A percentile compares a stretch with the other conserved stretches of the same genome.
phyloP scores from a whole-genome alignment of 2,113 vertebrate genomes.

The Phyllostomus hastatus region DNA sequence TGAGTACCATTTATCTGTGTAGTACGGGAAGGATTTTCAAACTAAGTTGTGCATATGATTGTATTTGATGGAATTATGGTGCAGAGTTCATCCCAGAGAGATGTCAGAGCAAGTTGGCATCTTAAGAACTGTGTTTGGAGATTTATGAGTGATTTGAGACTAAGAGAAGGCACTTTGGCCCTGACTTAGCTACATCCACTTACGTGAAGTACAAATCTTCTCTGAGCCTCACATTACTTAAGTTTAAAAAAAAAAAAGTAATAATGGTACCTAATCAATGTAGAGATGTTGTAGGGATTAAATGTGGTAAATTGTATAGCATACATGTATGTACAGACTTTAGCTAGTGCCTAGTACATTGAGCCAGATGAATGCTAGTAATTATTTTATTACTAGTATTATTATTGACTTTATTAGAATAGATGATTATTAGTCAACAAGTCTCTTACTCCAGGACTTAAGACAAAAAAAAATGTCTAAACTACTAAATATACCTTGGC shows the following conservation, averaged over 20 bases:
- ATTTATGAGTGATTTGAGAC: neutral
- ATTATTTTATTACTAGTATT: neutral
- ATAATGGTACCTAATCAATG: neutral
- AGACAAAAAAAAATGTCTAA: neutral
- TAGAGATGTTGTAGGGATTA: neutral
- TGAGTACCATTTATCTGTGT: neutral
- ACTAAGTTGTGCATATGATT: neutral
- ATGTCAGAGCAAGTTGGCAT: neutral
- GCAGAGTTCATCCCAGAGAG: neutral
- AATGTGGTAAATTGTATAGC: neutral
- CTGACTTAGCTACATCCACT: neutral
- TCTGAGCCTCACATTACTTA: neutral
- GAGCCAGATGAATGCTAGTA: neutral
- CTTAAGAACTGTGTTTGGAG: neutral
- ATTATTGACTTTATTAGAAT: neutral
- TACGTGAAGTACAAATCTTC: neutral
- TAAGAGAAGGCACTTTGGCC: neutral
- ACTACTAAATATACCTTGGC: neutral
- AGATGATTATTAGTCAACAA: neutral
- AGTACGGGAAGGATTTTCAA: neutral
- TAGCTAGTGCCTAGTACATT: neutral
- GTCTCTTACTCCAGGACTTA: neutral
- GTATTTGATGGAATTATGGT: neutral
- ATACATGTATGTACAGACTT: neutral
- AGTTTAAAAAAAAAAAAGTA: neutral